Percentiles rank a stretch among this genome's conserved stretches.
Evolutionary conservation across 2,797 vertebrate species (phyloP).

Genomic region (Limosa lapponica): DNA sequence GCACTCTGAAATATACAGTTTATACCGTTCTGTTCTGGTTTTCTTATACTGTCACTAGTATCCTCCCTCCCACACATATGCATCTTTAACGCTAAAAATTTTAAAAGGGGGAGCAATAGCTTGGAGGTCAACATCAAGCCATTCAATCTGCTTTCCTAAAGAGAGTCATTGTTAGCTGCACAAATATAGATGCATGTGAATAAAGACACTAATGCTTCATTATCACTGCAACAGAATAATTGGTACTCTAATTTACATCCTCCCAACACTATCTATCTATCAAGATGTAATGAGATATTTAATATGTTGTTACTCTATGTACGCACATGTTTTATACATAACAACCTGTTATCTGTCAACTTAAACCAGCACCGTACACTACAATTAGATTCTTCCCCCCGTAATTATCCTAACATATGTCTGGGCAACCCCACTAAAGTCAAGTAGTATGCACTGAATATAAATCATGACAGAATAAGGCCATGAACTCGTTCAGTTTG

Average conservation of each 20-base stretch:
- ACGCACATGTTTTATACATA: slow-evolving; percentile 57
- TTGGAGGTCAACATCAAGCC: slow-evolving; percentile 35
- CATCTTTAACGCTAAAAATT: not conserved
- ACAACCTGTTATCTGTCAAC: slow-evolving; percentile 31
- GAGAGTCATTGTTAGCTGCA: slow-evolving; percentile 9
- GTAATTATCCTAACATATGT: slow-evolving; percentile 28
- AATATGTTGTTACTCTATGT: slow-evolving; percentile 48
- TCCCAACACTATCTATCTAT: slow-evolving; percentile 52
- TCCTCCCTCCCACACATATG: not conserved
- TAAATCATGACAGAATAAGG: slow-evolving; percentile 37
- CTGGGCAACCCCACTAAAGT: not conserved
- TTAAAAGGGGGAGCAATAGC: not conserved
- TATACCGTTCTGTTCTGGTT: not conserved
- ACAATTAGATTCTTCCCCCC: slow-evolving; percentile 16
- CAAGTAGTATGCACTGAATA: not conserved
- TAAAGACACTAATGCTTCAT: slow-evolving; percentile 33
- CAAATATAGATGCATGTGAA: not conserved
- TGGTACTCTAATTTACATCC: slow-evolving; percentile 47
- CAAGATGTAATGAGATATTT: slow-evolving; percentile 59
- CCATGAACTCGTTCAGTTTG: not conserved
- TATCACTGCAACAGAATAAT: slow-evolving; percentile 56
- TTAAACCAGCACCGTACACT: not conserved
- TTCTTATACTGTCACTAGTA: not conserved
- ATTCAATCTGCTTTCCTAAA: not conserved
- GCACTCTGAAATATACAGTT: not conserved